Base-by-base conservation (phyloP, 2,113 vertebrate species). In the Sminthopsis crassicaudata region DNA sequence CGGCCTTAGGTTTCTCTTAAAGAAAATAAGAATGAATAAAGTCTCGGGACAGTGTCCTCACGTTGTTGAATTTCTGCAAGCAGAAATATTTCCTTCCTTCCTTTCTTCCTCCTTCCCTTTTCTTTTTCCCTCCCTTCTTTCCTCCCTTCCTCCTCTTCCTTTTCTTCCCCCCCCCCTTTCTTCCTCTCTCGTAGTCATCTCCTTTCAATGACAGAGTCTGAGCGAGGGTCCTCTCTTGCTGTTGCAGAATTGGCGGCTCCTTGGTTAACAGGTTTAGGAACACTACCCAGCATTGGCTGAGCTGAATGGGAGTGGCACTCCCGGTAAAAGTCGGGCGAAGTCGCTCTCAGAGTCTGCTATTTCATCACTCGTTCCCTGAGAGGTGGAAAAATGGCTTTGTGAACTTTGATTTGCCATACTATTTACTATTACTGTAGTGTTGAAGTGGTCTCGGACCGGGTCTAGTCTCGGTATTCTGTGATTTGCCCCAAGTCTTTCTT, bases 221-320 rank as follows among this genome's bases (percentile, higher is more conserved):
- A 67, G 11, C 3, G 8, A 67, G 30, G 30, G 3, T n/a, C 60
- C 60, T 67, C 30, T 1, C 10, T 60, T 30, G 12, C 60, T 36
- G 57, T 67, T 67, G 60, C 11, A 16, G 30, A 14, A 11, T 6
- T 76, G 14, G 4, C 7, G 36, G 48, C 30, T 76, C 14, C 1
- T 76, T 60, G 52, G 67, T 91, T 90, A 96, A 27, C 89, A 54
- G 94, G 53, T 92, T 84, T 95, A 67, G 76, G 92, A 90, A 93
- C 92, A 48, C 89, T 92, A 6, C 50, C 50, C 26, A 53, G 92
- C 11, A 42, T 14, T 54, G 54, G 30, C 36, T 93, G 46, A 92
- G 54, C 51, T 52, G 90, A 84, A 92, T 91, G 60, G 3, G 89
- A 89, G 91, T 12, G 1, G 42, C 48, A 30, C 90, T 94, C 91